Evolutionary conservation across 1,140 invertebrate species (phyloP), one percentile per base, ranked within the genome.

Genomic region (Armadillidium nasatum): DNA sequence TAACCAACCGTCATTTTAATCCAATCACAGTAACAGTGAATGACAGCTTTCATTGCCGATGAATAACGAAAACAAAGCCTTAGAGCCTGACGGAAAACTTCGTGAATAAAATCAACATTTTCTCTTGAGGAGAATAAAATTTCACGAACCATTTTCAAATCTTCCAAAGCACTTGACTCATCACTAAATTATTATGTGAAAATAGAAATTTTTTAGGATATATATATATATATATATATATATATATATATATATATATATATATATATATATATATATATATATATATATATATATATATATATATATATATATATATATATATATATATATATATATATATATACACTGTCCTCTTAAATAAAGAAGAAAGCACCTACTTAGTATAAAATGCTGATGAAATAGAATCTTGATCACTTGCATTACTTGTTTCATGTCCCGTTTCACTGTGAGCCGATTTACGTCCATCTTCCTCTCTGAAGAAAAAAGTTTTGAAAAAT

Each of bases 11-110:
- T 92, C 88, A 93, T 91, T 86, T 95, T 93, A 84, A 97, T 96
- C 93, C 96, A 96, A 84, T 98, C 95, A 84, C 95, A 94, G 83
- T 97, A 98, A n/a, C 96, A 92, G 73, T 91, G 89, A 80, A 98
- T 95, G 54, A 95, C 94, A 83, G 92, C 91, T 54, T 94, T 87
- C 76, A 96, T 93, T 3, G 95, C 93, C 75, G 90, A 89, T 7
- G 94, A 91, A 83, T 96, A 93, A 44, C 89, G 90, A 83, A 96
- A 95, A 81, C 94, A 93, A 74, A 97, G 86, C 21, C 97, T 87
- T 85, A 97, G 94, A 21, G 95, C 94, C 85, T 98, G 95, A 72
- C 95, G 88, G 82, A 97, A 94, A 44, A 97, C 88, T 86, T 98
- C 96, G 83, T 97, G 33, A 45, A 97, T 90, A 85, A 98, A 94